phyloP scores from a whole-genome alignment of 1,140 invertebrate genomes.

The Sycobia sp. region DNA sequence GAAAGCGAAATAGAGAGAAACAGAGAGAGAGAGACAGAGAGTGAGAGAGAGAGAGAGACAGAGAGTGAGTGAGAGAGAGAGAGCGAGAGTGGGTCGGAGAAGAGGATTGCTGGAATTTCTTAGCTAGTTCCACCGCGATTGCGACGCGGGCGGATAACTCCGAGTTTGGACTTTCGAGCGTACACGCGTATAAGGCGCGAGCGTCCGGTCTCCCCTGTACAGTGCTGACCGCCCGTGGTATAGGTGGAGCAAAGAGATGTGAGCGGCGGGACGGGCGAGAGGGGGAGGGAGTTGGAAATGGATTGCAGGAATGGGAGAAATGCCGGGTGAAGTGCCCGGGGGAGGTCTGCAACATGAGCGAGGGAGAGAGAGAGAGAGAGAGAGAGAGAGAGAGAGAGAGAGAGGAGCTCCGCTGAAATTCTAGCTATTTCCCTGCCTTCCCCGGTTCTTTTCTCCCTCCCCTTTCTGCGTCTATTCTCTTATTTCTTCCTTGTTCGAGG shows the following conservation, averaged over 20 bases:
- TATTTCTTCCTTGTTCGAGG: neutral
- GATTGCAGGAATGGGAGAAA: constrained; percentile 24
- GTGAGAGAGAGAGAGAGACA: no score
- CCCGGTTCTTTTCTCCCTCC: no score
- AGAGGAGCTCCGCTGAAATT: neutral
- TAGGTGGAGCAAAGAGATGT: no score
- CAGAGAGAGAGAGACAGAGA: neutral
- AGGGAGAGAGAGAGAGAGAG: no score
- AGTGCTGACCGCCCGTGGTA: no score
- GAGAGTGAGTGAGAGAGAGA: no score
- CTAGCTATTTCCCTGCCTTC: neutral
- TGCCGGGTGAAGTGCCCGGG: neutral
- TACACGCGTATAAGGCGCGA: neutral
- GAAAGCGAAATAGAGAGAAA: no score
- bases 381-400: neutral
- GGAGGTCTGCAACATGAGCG: no score
- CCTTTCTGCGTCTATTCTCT: no score
- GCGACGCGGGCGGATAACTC: neutral
- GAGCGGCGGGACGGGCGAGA: neutral
- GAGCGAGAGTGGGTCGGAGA: no score
- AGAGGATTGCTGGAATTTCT: constrained; percentile 23
- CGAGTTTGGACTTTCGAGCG: neutral
- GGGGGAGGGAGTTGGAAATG: constrained; percentile 12
- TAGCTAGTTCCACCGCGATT: constrained; percentile 13
- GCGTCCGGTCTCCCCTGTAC: neutral